Base-by-base conservation (phyloP, 1,140 invertebrate species). In the Calliopsis andreniformis region DNA sequence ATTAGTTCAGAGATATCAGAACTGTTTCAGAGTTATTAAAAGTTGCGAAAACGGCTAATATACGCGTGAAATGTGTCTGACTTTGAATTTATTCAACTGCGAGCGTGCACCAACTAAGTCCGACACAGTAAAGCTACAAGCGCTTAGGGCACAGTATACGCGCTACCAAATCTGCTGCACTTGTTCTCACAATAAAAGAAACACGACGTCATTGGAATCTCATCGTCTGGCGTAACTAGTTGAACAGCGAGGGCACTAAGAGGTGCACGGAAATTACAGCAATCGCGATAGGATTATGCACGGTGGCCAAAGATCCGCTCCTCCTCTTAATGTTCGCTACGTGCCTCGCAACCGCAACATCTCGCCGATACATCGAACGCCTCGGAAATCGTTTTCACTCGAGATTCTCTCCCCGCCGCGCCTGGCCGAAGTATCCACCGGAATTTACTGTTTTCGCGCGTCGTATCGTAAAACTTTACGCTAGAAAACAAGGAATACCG, bases 381-480 rank as follows among this genome's bases (percentile, higher is more conserved):
- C 8, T n/a, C n/a, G 6, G 53, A 18, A 56, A 56, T 56, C 53
- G 53, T 56, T 55, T 53, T 18, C 23, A 6, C 25, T 28, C 16
- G 2, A 8, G 42, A 6, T 7, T 20, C 47, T 23, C n/a, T n/a
- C 47, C 2, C 35, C 35, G 35, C 35, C 35, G 35, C 35, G 35
- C 4, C 35, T 10, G 35, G 45, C 45, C 0, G 45, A 20, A n/a
- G 3, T 47, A 6, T 14, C 18, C 30, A 20, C 56, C 16, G 18
- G 61, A 7, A 43, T 20, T 14, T 23, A 25, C 7, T 69, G 56
- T 56, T 69, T 69, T 69, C 66, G 66, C 53, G 53, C 12, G 18
- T 45, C 39, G 66, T 56, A 69, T 69, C 66, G 66, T 69, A 69
- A 69, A 69, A 69, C 39, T 69, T 45, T 28, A 30, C 51, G 25